Evolutionary conservation across 1,140 invertebrate species (phyloP).

Genomic region (Macrotrachela quadricornifera): DNA sequence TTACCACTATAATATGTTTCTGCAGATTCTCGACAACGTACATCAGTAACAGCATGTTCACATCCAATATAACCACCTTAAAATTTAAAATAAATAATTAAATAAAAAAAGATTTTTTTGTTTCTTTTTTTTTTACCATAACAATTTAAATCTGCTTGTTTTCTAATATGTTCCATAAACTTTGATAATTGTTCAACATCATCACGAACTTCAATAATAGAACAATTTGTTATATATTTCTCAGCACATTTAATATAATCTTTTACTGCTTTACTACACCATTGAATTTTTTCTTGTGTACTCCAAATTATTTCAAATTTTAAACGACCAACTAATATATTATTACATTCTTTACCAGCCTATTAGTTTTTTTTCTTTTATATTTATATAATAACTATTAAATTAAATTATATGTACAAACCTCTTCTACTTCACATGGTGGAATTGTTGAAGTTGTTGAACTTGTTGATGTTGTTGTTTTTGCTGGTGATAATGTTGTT

Average conservation of each 20-base stretch:
- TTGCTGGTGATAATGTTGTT: background rate
- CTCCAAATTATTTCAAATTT: conserved; percentile 3
- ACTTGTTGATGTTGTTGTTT: background rate
- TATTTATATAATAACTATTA: background rate
- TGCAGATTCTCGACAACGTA: too few relatives aligned
- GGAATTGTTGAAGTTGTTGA: background rate
- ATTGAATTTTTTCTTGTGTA: conserved; percentile 8
- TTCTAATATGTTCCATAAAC: conserved; percentile 2
- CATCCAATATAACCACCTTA: too few relatives aligned
- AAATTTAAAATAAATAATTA: background rate
- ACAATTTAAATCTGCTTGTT: conserved; percentile 5
- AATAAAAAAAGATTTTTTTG: background rate
- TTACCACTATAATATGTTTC: too few relatives aligned
- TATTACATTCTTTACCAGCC: conserved; percentile 2
- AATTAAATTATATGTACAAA: background rate
- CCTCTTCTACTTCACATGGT: conserved; percentile 1
- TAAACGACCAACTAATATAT: conserved; percentile 2
- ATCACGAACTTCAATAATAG: too few relatives aligned
- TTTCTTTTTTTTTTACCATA: background rate
- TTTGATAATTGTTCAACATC: conserved; percentile 4
- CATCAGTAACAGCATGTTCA: too few relatives aligned
- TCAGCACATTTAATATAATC: conserved; percentile 7
- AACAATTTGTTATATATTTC: conserved; percentile 5
- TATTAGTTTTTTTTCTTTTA: background rate
- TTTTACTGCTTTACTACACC: background rate